Conservation (phyloP, 2,888 invertebrate species). For the Leptogaster cylindrica region DNA sequence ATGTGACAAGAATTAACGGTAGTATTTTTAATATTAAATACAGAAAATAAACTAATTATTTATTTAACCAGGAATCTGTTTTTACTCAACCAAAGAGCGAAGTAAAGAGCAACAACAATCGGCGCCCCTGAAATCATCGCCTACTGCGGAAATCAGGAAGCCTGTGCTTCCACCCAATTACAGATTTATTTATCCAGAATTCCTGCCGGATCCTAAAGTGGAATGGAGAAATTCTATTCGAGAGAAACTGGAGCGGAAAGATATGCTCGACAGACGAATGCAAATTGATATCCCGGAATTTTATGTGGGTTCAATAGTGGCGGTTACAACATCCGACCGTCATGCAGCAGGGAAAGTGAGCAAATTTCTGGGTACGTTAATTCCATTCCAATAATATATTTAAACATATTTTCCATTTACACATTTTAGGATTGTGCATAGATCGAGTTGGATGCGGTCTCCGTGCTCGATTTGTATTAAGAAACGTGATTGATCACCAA, state of each 20-base stretch:
- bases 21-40: too few relatives aligned
- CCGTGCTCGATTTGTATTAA: slow-evolving; percentile 81
- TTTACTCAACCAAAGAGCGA: too few relatives aligned
- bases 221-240: slow-evolving; percentile 78
- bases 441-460: slow-evolving; percentile 82
- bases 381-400: background rate
- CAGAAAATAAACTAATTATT: too few relatives aligned
- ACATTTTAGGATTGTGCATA: slow-evolving; percentile 80
- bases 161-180: slow-evolving; percentile 64
- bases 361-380: slow-evolving; percentile 64
- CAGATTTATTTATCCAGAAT: slow-evolving; percentile 85
- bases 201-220: slow-evolving; percentile 84
- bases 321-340: slow-evolving; percentile 84
- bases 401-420: background rate
- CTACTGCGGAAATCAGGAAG: slow-evolving; percentile 52
- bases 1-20: too few relatives aligned
- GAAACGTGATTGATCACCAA: slow-evolving; percentile 93
- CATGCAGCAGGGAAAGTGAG: slow-evolving; percentile 84
- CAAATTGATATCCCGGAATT: slow-evolving; percentile 94
- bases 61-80: too few relatives aligned
- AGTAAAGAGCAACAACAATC: too few relatives aligned
- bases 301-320: slow-evolving; percentile 93
- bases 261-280: slow-evolving; percentile 82
- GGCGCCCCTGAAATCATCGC: too few relatives aligned
- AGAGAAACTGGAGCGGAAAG: slow-evolving; percentile 88